Conservation (phyloP, 2,113 vertebrate genomes). For the Corvus hawaiiensis region DNA sequence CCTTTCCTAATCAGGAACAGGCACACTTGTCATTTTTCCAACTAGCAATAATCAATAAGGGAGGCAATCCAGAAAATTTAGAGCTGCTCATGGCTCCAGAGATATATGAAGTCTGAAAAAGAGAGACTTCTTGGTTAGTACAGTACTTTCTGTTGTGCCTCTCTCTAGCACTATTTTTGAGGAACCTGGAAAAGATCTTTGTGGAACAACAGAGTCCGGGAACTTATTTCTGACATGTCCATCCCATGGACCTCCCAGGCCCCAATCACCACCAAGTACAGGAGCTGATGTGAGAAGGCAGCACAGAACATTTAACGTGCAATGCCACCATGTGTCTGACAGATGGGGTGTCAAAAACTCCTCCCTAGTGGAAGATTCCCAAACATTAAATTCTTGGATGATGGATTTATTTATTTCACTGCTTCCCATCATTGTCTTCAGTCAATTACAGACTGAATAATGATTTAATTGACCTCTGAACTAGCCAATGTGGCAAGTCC, state of each 20-base stretch:
- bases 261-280: not conserved
- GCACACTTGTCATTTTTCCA: not conserved
- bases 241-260: not conserved
- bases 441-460: not conserved
- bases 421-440: not conserved
- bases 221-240: not conserved
- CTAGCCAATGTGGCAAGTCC: not conserved
- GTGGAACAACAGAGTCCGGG: not conserved
- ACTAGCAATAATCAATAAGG: not conserved
- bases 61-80: not conserved
- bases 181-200: not conserved
- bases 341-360: not conserved
- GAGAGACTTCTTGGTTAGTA: not conserved
- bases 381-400: not conserved
- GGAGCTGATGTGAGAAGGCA: not conserved
- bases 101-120: not conserved
- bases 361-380: not conserved
- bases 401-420: not conserved
- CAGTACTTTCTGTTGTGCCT: not conserved
- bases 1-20: not conserved
- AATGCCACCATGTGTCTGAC: not conserved
- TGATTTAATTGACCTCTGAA: not conserved
- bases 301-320: not conserved
- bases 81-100: not conserved
- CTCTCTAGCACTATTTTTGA: not conserved